A percentile compares a stretch with the other conserved stretches of the same genome.
Conservation (phyloP, 2,113 vertebrate genomes). For the Trachemys scripta region DNA sequence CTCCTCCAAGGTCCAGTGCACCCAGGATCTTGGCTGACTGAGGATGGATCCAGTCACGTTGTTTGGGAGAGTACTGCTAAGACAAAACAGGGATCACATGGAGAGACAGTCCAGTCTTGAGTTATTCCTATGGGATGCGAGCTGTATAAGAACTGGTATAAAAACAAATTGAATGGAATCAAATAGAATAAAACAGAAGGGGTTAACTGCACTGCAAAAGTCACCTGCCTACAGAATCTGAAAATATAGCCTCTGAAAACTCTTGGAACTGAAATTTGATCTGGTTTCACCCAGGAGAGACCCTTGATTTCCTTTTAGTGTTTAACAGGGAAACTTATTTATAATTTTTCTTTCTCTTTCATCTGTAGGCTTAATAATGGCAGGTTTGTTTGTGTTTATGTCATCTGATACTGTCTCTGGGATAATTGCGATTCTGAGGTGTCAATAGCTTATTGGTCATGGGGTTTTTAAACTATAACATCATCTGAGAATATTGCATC, state of each 20-base stretch:
- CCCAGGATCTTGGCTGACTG: conserved; percentile 66
- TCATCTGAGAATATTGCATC: background rate
- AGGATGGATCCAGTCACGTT: conserved; percentile 73
- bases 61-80: conserved; percentile 77
- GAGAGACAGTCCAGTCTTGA: background rate
- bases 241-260: background rate
- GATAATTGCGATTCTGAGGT: too few species aligned
- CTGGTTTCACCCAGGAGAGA: background rate
- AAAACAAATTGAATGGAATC: background rate
- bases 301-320: background rate
- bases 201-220: background rate
- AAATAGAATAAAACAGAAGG: background rate
- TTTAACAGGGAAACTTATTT: background rate
- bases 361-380: background rate
- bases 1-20: conserved; percentile 83
- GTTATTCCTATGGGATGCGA: background rate
- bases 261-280: background rate
- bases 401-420: background rate
- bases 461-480: background rate
- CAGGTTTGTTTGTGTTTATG: background rate
- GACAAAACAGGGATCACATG: background rate
- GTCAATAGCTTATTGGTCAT: background rate
- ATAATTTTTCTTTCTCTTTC: background rate
- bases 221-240: background rate
- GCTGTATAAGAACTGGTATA: background rate